Base-by-base conservation (phyloP, 2,797 vertebrate genomes). In the Florisuga fusca region DNA sequence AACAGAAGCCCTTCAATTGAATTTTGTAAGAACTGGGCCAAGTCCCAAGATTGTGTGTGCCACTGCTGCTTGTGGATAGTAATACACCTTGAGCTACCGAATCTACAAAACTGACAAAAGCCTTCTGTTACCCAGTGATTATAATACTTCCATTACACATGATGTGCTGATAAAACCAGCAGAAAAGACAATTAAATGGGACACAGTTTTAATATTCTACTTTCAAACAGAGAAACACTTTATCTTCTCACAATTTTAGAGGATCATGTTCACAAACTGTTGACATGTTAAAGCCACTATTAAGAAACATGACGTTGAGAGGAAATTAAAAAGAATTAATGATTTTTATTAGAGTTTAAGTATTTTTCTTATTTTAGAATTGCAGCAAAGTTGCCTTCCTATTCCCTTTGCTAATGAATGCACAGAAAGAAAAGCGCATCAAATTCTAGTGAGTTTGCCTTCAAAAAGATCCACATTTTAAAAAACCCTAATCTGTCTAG, bases 1-100 rank as follows among this genome's bases (percentile, higher is more conserved):
- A 91, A 96, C 43, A 88, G 91, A 90, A 94, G 88, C 64, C 89
- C 83, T 87, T 82, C 91, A 63, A 90, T 9, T 91, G 94, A 48
- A 95, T 96, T 93, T 19, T 72, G 38, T 61, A 48, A 92, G 85
- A 97, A 95, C 77, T 96, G 96, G 94, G 95, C 88, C 93, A 93
- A 67, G 93, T 91, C 95, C 95, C 95, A 87, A 51, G 91, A 45
- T 36, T 50, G 45, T 22, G 81, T 34, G 43, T 95, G 89, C 71
- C 80, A 77, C 16, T 16, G 83, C 87, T 93, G 74, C 89, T 45
- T 51, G 9, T 38, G 77, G 94, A 82, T 48, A 89, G 77, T 74
- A 77, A 64, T 16, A 82, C 80, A 96, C 91, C 92, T 95, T 71
- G 89, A 85, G 81, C 59, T 68, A 80, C 57, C 2, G 6, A 83